Conservation (phyloP, 1,140 invertebrate species). For the Halyomorpha halys region DNA sequence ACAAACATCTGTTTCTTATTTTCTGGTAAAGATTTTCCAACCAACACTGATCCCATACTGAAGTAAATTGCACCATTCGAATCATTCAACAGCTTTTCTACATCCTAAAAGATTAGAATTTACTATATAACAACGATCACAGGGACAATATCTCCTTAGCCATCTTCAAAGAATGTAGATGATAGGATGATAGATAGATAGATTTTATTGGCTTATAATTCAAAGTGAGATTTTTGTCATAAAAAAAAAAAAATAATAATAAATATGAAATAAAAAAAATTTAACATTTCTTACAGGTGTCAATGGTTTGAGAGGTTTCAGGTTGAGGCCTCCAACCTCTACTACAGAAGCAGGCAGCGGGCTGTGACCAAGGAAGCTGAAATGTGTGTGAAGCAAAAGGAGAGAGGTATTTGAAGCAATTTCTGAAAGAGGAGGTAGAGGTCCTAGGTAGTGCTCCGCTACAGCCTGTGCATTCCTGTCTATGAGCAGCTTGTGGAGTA, state of each 20-base stretch:
- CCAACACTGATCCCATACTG: constrained; percentile 49
- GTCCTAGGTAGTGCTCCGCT: constrained; percentile 26
- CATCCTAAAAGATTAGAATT: constrained; percentile 35
- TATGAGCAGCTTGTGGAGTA: neutral
- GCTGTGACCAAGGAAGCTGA: constrained; percentile 33
- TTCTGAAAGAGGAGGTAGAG: constrained; percentile 36
- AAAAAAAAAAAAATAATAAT: too few relatives aligned
- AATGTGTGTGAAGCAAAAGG: constrained; percentile 37
- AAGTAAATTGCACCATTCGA: constrained; percentile 49
- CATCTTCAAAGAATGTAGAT: too few relatives aligned
- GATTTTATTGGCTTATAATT: too few relatives aligned
- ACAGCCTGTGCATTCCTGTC: neutral
- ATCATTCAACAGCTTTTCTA: constrained; percentile 45
- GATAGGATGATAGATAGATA: too few relatives aligned
- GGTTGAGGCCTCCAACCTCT: constrained; percentile 40
- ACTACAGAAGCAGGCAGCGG: constrained; percentile 36
- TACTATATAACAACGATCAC: too few relatives aligned
- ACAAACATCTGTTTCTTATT: constrained; percentile 36
- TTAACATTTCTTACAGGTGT: constrained; percentile 28
- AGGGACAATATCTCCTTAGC: too few relatives aligned
- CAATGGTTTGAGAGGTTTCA: constrained; percentile 42
- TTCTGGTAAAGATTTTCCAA: constrained; percentile 44
- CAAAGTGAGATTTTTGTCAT: too few relatives aligned
- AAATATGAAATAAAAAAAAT: too few relatives aligned
- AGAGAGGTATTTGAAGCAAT: constrained; percentile 36